These are phyloP conservation scores for Euphydryas editha DNA, from an alignment of 2,888 invertebrate genomes.

Conservation along the genomic window DNA sequence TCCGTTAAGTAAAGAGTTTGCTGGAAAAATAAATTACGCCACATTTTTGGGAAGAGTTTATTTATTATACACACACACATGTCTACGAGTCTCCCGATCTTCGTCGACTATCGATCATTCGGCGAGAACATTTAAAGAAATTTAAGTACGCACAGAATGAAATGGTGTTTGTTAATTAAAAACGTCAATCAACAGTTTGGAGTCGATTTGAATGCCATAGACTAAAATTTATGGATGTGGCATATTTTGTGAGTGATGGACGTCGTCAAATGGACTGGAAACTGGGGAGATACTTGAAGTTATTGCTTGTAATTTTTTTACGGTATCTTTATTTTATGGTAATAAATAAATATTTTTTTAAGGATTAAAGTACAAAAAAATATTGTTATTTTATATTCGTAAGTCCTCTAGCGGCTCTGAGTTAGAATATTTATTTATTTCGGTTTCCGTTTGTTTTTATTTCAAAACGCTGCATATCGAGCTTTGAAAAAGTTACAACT, in stretches of 20 bases:
- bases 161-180: conserved; percentile 71
- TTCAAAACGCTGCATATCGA: no score
- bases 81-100: conserved; percentile 18
- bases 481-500: no score
- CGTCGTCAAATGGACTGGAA: conserved; percentile 32
- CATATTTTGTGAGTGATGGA: conserved; percentile 26
- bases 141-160: conserved; percentile 47
- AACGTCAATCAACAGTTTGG: conserved; percentile 68
- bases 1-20: conserved; percentile 12
- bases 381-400: no score
- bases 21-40: conserved; percentile 31
- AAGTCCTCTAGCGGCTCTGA: no score
- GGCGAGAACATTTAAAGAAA: conserved; percentile 37
- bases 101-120: conserved; percentile 35
- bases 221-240: conserved; percentile 49
- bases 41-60: conserved; percentile 16
- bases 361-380: no score
- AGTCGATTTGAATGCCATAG: conserved; percentile 56
- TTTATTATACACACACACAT: conserved; percentile 17
- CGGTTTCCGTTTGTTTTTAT: no score
- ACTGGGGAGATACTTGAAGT: background rate
- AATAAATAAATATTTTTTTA: background rate
- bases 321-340: background rate
- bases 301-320: background rate
- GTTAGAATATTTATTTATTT: no score